These are phyloP conservation scores for Exaiptasia diaphana DNA, from an alignment of 64 coral and sea anemone species.

Conservation along the genomic window DNA sequence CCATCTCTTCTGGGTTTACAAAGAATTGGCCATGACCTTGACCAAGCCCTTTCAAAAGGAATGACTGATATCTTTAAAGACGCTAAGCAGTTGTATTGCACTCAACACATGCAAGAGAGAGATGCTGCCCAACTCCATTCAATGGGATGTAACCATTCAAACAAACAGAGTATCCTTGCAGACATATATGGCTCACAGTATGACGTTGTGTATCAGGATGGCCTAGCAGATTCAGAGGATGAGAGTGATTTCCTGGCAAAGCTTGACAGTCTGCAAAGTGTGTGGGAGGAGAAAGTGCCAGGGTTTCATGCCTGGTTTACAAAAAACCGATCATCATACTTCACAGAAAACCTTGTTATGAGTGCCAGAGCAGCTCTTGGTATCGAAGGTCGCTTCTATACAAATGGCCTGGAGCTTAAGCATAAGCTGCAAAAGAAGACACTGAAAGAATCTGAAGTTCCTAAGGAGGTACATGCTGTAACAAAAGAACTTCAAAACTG, in stretches of 20 bases:
- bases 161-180: neutral
- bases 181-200: constrained; percentile 14
- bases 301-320: constrained; percentile 23
- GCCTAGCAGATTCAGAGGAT: constrained; percentile 16
- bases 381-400: constrained; percentile 29
- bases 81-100: constrained; percentile 12
- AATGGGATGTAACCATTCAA: neutral
- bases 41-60: constrained; percentile 10
- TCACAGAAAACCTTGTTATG: constrained; percentile 17
- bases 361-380: neutral
- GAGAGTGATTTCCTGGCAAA: constrained; percentile 1
- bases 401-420: constrained; percentile 7
- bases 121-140: neutral
- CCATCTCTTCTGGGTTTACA: neutral
- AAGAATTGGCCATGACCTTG: constrained; percentile 29
- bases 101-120: constrained; percentile 4
- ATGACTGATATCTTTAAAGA: neutral
- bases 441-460: constrained; percentile 1
- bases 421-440: constrained; percentile 34
- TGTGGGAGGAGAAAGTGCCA: neutral
- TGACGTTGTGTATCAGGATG: constrained; percentile 3
- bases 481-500: neutral
- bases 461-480: neutral
- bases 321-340: neutral
- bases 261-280: constrained; percentile 2